Evolutionary conservation across 2,888 invertebrate genomes (phyloP).

Genomic region (Ectropis crepuscularia): DNA sequence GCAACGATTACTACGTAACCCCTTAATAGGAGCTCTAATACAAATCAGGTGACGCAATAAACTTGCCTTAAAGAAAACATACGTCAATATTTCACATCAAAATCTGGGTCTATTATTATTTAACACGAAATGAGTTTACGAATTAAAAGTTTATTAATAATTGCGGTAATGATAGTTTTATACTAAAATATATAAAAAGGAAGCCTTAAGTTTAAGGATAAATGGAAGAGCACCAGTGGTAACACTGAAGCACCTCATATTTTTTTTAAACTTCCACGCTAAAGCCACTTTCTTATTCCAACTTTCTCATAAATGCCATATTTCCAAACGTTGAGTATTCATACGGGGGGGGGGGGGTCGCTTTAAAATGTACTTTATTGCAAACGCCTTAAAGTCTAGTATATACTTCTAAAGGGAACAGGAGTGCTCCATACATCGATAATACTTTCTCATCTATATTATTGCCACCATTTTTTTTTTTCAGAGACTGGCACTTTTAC

Average conservation of each 20-base stretch:
- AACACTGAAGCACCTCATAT: conserved; percentile 71
- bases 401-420: conserved; percentile 43
- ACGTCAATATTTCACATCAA: conserved; percentile 18
- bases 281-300: conserved; percentile 46
- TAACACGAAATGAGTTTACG: conserved; percentile 39
- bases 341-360: conserved; percentile 37
- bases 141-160: conserved; percentile 10
- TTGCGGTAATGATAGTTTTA: conserved; percentile 40
- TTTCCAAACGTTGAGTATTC: conserved; percentile 39
- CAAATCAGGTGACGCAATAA: conserved; percentile 11
- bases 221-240: conserved; percentile 64
- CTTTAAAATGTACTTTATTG: conserved; percentile 63
- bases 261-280: conserved; percentile 40
- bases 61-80: conserved; percentile 7
- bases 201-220: conserved; percentile 55
- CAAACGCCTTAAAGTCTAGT: conserved; percentile 56
- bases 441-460: conserved; percentile 52
- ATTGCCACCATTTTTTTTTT: conserved; percentile 58
- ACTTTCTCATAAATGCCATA: conserved; percentile 43
- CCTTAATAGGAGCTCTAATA: not conserved
- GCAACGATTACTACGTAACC: no score
- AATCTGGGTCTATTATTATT: conserved; percentile 37
- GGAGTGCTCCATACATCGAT: conserved; percentile 38
- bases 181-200: conserved; percentile 60
- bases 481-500: conserved; percentile 53